Conservation (phyloP, 2,113 vertebrate species). For the Hemiscyllium ocellatum region DNA sequence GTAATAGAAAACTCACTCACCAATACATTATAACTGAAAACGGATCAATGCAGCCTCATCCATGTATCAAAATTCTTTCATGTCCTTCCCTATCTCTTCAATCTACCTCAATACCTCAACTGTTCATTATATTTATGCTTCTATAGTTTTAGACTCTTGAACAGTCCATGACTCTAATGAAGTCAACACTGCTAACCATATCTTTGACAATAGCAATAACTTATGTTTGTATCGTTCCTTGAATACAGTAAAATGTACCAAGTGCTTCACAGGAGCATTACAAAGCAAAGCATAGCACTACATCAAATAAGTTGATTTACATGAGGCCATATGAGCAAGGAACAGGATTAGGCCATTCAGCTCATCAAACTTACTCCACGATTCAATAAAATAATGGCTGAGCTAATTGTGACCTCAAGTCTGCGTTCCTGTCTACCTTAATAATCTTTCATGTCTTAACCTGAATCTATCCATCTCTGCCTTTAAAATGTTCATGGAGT, state of each 20-base stretch:
- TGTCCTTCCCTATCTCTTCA: not conserved
- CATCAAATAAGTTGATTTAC: not conserved
- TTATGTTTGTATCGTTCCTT: not conserved
- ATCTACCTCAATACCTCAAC: not conserved
- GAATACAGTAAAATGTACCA: not conserved
- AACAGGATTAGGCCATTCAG: too few relatives aligned
- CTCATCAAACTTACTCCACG: too few relatives aligned
- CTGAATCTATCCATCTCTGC: too few relatives aligned
- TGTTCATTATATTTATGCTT: not conserved
- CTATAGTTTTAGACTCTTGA: not conserved
- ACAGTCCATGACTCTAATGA: not conserved
- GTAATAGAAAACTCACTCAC: too few relatives aligned
- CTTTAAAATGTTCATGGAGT: too few relatives aligned
- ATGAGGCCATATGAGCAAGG: not conserved
- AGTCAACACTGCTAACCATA: not conserved
- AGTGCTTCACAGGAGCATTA: not conserved
- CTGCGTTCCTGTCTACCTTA: too few relatives aligned
- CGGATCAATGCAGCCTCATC: not conserved
- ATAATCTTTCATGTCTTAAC: too few relatives aligned
- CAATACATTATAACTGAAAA: too few relatives aligned
- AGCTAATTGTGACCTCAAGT: too few relatives aligned
- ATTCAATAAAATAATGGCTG: too few relatives aligned
- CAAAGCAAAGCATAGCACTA: too few relatives aligned
- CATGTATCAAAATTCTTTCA: not conserved
- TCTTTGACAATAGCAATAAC: not conserved